Base-by-base conservation (phyloP, 2,888 invertebrate species). In the Steromphala cineraria region DNA sequence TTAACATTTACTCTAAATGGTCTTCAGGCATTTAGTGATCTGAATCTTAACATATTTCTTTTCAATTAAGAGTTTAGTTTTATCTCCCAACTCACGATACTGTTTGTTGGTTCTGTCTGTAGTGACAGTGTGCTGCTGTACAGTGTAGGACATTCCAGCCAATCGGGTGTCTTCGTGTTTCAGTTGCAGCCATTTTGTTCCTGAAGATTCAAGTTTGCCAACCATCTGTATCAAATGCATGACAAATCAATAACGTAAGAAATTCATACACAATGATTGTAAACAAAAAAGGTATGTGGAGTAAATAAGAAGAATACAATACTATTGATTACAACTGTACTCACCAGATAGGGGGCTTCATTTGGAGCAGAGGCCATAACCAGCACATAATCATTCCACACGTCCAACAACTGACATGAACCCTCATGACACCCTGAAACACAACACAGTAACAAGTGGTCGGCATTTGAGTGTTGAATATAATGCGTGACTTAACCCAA, bases 291-390 rank as follows among this genome's bases (percentile, higher is more conserved):
- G 10, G 46, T 1, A 46, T 10, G 46, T 46, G 46, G 46, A 46
- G 10, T 46, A 1, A 10, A 46, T 46, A 4, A 36, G 36, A 36
- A 7, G 36, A 36, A 36, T 36, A 7, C 10, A 10, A 1, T 46
- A 46, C 13, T 5, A 10, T 13, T 46, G 4, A 46, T 46, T 46
- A 13, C 13, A 46, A 46, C 8, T 5, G 75, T 13, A 79, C 88
- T 86, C 83, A 92, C 92, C 85, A 92, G 82, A 79, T 87, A 88
- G 71, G 85, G 86, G 24, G 91, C 90, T 52, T 83, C 81, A 80
- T 85, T 85, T 2, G 90, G 89, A 31, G 91, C 85, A 0, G 91
- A 89, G 67, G 87, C 88, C n/a, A 82, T 75, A 17, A 90, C 87
- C 1, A 93, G 80, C 8, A 93, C 82, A 21, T 86, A 67, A 80